Base-by-base conservation (phyloP, 2,797 vertebrate genomes). In the Tinamus major region DNA sequence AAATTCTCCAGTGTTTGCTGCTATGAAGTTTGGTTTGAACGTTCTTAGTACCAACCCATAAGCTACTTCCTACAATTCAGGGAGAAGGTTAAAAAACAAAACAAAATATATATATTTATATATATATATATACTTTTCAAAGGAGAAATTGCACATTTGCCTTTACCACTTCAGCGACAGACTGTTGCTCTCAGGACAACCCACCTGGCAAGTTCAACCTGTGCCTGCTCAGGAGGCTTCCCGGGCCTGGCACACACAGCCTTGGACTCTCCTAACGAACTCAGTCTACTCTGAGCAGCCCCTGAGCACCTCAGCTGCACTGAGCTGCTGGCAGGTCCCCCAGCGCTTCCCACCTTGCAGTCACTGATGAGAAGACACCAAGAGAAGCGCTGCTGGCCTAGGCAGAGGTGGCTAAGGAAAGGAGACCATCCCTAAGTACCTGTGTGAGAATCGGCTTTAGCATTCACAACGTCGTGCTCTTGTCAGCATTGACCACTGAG, bases 291-390 rank as follows among this genome's bases (percentile, higher is more conserved):
- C 71, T 59, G 81, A 69, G 69, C 19, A 2, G 5, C 53, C 72
- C 49, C 37, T 31, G 37, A 17, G 26, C 33, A 62, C 21, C 17
- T 13, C 33, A 37, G 16, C 9, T 13, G 41, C 78, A 87, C 33
- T 2, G 0, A 75, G 16, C 4, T 2, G 42, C 29, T 84, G 44
- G 82, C 62, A 51, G 27, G 48, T 69, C 56, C 29, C 71, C 8
- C 35, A 9, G 17, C 1, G 31, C 48, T 67, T 74, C 80, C 70
- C 9, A 0, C 29, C 2, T 2, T n/a, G 35, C 56, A 3, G 0
- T 16, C 48, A 12, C 10, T 11, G 7, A 63, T 3, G 31, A 62
- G 49, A n/a, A 59, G n/a, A 49, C 11, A 89, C 21, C 39, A 61
- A 4, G 17, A 49, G 92, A 83, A 72, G 26, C 37, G 21, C 21